Evolutionary conservation across 64 coral and sea anemone species (phyloP), one percentile per base, ranked within the genome.

Genomic region (Pocillopora verrucosa): DNA sequence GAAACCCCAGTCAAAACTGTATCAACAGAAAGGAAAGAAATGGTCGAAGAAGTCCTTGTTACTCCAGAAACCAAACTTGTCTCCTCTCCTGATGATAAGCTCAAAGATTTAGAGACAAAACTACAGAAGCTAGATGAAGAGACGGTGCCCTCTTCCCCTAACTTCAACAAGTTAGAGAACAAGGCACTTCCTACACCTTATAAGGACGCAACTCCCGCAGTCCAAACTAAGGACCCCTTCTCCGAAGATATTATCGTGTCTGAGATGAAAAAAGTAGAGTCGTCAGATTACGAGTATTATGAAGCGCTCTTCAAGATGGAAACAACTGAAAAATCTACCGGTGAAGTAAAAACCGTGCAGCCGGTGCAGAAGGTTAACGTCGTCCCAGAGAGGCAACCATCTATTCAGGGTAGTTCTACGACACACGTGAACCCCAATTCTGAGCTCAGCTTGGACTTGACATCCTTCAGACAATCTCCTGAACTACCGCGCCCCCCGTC

Each of bases 31-130:
- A 65, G 57, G 12, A 22, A 57, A 10, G 30, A 68, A 51, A 22
- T 72, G 51, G 37, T 72, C 25, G 20, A 12, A 24, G 82, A 85
- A 57, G 19, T 63, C 63, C 37, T 11, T 11, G 82, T 85, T 72
- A 85, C 82, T 72, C 64, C 82, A 68, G 36, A 85, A 72, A 72
- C 13, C n/a, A 85, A 85, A 85, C 63, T 38, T 38, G 51, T 19
- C 20, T 34, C 34, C 35, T 34, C 30, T 38, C 7, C 82, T 9
- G 36, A 70, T 25, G 82, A 85, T 37, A 85, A 20, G 20, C 4
- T 85, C 1, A 85, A 45, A 65, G 63, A 85, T 72, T 72, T 85
- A 65, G 82, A 69, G 24, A 20, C 35, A 13, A 85, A 22, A 65
- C 38, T 85, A 56, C 63, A 72, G 38, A 65, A 85, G 65, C 37